Evolutionary conservation across 2,888 invertebrate genomes (phyloP), one percentile per base, ranked within the genome.

Genomic region (Epiblema foenella): DNA sequence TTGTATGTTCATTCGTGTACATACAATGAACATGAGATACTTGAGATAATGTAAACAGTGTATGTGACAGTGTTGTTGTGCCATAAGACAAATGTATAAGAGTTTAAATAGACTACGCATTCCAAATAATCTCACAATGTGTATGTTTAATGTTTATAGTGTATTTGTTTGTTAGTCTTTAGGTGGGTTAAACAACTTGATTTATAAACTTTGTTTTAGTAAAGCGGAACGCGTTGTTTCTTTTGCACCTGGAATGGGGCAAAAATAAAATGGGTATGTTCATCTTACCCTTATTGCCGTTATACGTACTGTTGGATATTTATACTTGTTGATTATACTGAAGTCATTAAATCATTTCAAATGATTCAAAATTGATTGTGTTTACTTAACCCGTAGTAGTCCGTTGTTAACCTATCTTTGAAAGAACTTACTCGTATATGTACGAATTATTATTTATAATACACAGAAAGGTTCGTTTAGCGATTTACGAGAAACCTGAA

Each of bases 1-100:
- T 90, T 89, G 82, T 89, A 89, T 86, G 81, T 76, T 83, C 7
- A 4, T n/a, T 24, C 1, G 33, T 85, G 85, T 88, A 86, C 77
- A 70, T 74, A 54, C 74, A 73, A 72, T 72, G 76, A 74, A 75
- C 72, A 76, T 66, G 64, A 72, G 75, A 75, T 65, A 59, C 59
- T 59, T 39, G 9, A 39, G 37, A 39, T 24, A 29, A 10, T 20
- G 46, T 54, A 29, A 39, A n/a, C n/a, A n/a, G n/a, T 39, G 15
- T 52, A 54, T 51, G 0, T 18, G 37, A 52, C 52, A 54, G 12
- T 63, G 33, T 79, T 72, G 76, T 81, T 82, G 84, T 84, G 84
- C 81, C 83, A 85, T 85, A 82, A 76, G 46, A 46, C 46, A 46
- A 73, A 65, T 77, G 75, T 76, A 74, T 57, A 73, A 72, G 73